Conservation (phyloP, 2,113 vertebrate species). For the Coracopsis vasa region DNA sequence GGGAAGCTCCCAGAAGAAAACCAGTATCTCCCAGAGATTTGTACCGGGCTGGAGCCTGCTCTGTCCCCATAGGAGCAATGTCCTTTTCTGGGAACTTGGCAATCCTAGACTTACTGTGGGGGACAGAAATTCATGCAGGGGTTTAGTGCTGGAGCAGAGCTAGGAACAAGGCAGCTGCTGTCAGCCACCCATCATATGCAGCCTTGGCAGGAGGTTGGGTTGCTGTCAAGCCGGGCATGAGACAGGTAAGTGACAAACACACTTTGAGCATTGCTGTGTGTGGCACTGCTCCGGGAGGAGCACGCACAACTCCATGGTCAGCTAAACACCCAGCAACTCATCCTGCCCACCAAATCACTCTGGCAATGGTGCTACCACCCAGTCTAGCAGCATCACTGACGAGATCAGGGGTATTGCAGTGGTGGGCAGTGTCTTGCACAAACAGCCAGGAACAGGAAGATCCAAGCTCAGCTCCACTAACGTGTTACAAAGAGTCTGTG, state of each 20-base stretch:
- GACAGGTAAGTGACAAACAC: conserved; percentile 68
- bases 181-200: conserved; percentile 20
- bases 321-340: background rate
- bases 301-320: fast-evolving
- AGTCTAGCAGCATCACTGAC: background rate
- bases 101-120: background rate
- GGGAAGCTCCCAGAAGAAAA: background rate
- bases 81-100: background rate
- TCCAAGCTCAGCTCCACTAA: background rate
- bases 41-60: background rate
- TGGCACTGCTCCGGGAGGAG: background rate
- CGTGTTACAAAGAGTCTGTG: fast-evolving
- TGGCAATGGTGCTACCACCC: background rate
- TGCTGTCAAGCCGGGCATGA: conserved; percentile 72
- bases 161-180: conserved; percentile 63
- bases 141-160: conserved; percentile 41
- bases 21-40: background rate
- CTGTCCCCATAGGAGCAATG: background rate
- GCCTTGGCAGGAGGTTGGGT: conserved; percentile 40
- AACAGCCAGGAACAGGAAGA: background rate
- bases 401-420: background rate
- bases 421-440: background rate
- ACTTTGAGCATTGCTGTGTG: fast-evolving
- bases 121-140: background rate
- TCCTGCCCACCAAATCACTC: background rate